Evolutionary conservation across 2,113 vertebrate species (phyloP).

Genomic region (Crotalus horridus): DNA sequence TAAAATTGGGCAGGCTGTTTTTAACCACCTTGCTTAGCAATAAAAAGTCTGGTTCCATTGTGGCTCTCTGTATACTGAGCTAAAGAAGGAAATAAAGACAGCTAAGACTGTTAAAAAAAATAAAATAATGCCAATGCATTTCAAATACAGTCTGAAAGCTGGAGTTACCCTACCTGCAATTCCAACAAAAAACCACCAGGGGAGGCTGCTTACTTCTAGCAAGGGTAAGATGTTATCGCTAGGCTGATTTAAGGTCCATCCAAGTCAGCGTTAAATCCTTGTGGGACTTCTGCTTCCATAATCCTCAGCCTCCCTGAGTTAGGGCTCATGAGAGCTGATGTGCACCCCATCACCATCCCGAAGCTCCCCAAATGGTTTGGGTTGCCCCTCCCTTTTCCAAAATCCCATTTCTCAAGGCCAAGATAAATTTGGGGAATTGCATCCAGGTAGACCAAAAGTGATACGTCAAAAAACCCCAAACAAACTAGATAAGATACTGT

Average conservation of each 20-base stretch:
- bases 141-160: background rate
- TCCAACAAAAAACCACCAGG: background rate
- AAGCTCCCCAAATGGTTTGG: background rate
- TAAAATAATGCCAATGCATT: background rate
- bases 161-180: background rate
- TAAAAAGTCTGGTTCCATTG: background rate
- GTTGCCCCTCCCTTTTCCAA: background rate
- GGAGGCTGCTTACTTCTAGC: background rate
- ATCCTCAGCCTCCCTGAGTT: background rate
- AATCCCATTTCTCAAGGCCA: background rate
- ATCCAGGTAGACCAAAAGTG: background rate
- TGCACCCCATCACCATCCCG: accelerated
- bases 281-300: background rate
- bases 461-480: background rate
- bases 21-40: background rate
- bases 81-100: background rate
- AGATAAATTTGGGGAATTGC: background rate
- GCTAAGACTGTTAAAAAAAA: background rate
- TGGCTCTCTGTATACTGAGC: background rate
- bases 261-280: background rate
- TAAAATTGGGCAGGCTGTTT: background rate
- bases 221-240: background rate
- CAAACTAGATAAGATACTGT: too few species aligned
- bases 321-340: background rate
- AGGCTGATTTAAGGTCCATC: background rate